phyloP scores from a whole-genome alignment of 2,797 vertebrate species.

The Phyllotis vaccarum region DNA sequence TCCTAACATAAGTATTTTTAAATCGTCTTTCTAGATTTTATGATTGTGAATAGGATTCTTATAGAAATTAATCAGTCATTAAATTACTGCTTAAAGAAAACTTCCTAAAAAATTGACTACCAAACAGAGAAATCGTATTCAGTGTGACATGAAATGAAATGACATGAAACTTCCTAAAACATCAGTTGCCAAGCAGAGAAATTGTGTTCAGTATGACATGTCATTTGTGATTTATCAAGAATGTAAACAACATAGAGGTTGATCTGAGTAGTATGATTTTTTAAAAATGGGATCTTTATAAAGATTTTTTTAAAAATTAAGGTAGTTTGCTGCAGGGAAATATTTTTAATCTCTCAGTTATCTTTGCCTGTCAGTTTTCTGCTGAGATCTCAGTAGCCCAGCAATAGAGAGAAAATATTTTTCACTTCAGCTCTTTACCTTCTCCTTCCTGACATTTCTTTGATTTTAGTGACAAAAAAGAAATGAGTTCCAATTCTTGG shows the following conservation, averaged over 20 bases:
- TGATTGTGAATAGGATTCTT: slow-evolving; percentile 23
- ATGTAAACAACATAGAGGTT: neutral
- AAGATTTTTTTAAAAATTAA: neutral
- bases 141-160: neutral
- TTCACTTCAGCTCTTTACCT: slow-evolving; percentile 8
- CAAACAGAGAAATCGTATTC: neutral
- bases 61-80: neutral
- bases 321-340: slow-evolving; percentile 2
- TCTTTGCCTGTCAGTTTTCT: slow-evolving; percentile 37
- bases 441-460: neutral
- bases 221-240: slow-evolving; percentile 43
- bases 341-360: neutral
- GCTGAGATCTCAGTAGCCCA: slow-evolving; percentile 4
- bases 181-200: slow-evolving; percentile 30
- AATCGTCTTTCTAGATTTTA: slow-evolving; percentile 49
- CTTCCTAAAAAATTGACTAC: neutral
- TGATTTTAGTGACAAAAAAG: slow-evolving; percentile 29
- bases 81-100: slow-evolving; percentile 52
- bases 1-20: slow-evolving; percentile 16
- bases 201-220: neutral
- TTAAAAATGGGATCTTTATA: slow-evolving; percentile 3
- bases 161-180: slow-evolving; percentile 29
- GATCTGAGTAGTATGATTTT: neutral
- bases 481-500: slow-evolving; percentile 34
- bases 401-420: neutral